Percentiles rank a stretch among this genome's conserved stretches.
These are phyloP conservation scores for Sceloporus tristichus DNA, from an alignment of 2,113 vertebrate species.

Conservation along the genomic window DNA sequence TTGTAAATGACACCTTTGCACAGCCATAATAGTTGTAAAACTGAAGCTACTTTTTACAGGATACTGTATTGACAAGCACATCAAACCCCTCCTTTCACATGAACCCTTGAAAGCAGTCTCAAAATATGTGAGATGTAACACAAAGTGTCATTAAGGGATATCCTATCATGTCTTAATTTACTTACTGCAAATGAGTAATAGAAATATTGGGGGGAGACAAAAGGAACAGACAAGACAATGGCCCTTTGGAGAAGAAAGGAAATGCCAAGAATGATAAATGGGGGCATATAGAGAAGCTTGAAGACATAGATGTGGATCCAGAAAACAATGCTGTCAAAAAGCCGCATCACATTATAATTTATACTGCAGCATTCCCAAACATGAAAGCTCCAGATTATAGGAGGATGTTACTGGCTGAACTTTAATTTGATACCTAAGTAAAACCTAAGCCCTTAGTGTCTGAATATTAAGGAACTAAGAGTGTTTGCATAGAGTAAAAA, in stretches of 20 bases:
- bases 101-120: constrained; percentile 7
- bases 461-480: too few species aligned
- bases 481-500: too few species aligned
- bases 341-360: neutral
- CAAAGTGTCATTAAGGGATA: neutral
- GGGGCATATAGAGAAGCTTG: neutral
- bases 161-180: neutral
- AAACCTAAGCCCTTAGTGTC: too few species aligned
- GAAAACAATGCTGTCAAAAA: neutral
- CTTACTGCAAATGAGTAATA: neutral
- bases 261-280: neutral
- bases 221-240: neutral
- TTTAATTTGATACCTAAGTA: too few species aligned
- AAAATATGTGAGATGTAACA: neutral
- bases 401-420: too few species aligned
- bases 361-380: neutral
- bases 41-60: neutral
- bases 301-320: neutral
- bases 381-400: too few species aligned
- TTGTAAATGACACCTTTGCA: neutral
- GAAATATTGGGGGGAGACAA: neutral
- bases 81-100: neutral
- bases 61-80: constrained; percentile 34
- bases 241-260: neutral
- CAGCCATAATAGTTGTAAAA: neutral